Conservation (phyloP, 2,888 invertebrate species). For the Meteorus colon region DNA sequence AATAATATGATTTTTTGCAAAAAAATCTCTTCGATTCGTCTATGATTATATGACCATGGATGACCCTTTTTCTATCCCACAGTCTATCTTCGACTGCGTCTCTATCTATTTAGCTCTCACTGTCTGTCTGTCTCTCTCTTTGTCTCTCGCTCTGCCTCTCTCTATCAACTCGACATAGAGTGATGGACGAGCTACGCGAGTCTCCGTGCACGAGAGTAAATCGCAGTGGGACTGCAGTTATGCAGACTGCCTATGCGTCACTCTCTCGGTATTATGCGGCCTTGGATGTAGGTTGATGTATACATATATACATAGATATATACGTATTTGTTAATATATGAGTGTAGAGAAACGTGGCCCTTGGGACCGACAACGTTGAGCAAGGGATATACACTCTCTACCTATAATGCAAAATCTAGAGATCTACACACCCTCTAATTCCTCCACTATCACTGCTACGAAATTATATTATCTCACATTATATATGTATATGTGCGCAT, state of each 20-base stretch:
- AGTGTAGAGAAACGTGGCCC: conserved; percentile 55
- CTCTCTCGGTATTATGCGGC: conserved; percentile 60
- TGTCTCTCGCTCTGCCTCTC: conserved; percentile 44
- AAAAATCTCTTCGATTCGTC: no score
- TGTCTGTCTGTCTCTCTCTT: no score
- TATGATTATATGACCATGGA: no score
- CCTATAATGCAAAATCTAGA: conserved; percentile 41
- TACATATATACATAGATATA: not conserved
- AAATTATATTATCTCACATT: conserved; percentile 38
- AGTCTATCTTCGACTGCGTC: no score
- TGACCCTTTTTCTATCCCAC: no score
- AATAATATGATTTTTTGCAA: no score
- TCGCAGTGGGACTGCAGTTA: conserved; percentile 65
- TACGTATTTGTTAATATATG: conserved; percentile 27
- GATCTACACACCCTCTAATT: conserved; percentile 17
- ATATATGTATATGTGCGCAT: not conserved
- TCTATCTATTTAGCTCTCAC: not conserved
- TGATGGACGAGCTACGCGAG: conserved; percentile 61
- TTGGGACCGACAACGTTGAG: conserved; percentile 50
- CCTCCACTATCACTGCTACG: conserved; percentile 3
- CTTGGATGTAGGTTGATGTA: conserved; percentile 37
- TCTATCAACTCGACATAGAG: conserved; percentile 46
- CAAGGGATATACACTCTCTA: conserved; percentile 7
- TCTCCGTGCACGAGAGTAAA: conserved; percentile 53
- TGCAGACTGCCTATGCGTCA: conserved; percentile 66